These are phyloP conservation scores for Andrena praecox DNA, from an alignment of 2,888 invertebrate species.

Conservation along the genomic window DNA sequence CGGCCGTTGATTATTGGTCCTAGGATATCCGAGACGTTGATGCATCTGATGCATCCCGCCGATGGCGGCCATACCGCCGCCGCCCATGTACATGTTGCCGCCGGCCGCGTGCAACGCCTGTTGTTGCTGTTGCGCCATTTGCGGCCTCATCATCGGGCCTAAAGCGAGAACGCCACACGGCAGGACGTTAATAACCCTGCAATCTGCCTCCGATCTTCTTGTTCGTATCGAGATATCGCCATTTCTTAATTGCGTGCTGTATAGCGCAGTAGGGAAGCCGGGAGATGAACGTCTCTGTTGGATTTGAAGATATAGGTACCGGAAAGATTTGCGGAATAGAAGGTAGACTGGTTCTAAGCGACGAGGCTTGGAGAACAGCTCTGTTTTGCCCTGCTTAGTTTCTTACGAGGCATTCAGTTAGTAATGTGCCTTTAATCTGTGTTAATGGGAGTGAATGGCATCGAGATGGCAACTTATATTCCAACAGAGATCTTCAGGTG, in stretches of 20 bases:
- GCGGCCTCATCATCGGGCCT: constrained; percentile 90
- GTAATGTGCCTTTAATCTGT: no score
- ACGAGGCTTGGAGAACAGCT: no score
- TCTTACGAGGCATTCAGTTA: no score
- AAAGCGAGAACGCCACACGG: constrained; percentile 29
- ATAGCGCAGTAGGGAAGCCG: not conserved
- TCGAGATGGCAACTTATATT: no score
- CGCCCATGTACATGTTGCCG: constrained; percentile 85
- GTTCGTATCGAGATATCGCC: not conserved
- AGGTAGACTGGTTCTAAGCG: no score
- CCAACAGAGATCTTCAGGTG: no score
- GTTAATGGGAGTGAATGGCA: no score
- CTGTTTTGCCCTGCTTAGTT: not conserved
- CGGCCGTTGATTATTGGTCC: constrained; percentile 86
- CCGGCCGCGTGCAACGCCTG: constrained; percentile 85
- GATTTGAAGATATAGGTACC: not conserved
- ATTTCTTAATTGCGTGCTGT: not conserved
- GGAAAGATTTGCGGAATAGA: no score
- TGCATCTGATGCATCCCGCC: constrained; percentile 85
- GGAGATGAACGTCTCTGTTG: not conserved
- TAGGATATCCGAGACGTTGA: constrained; percentile 84
- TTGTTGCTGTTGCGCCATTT: constrained; percentile 87
- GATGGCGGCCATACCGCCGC: constrained; percentile 83
- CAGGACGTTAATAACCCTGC: constrained; percentile 8
- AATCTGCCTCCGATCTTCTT: not conserved